Evolutionary conservation across 2,113 vertebrate genomes (phyloP), one percentile per base, ranked within the genome.

Genomic region (Sus scrofa): DNA sequence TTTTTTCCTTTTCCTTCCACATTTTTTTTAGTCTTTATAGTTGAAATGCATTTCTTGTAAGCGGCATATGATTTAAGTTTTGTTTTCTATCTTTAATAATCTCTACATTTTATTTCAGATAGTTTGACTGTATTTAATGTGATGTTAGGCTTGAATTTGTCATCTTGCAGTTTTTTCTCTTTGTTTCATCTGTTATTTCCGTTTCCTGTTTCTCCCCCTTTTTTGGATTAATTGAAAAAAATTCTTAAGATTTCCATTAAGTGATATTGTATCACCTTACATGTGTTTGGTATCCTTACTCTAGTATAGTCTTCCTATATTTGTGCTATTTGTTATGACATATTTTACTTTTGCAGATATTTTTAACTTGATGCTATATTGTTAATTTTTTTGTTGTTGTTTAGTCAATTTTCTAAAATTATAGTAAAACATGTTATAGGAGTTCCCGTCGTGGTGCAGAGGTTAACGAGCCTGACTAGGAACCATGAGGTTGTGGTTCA

Each of bases 81-180:
- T 91, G 4, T 86, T 39, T 95, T 39, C 37, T 71, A 62, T 85
- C 39, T 79, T 79, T 86, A 63, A 62, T 85, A 90, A 85, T 90
- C 37, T 52, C 34, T 50, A 27, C 70, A 30, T 84, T 84, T 77
- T 68, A 52, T 32, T 32, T 54, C 14, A 22, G 32, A 30, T 70
- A 16, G 19, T 83, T 56, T 34, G 26, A 62, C 32, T 68, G 4
- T 52, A 84, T 50, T 70, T 79, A 70, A 62, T 68, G 50, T 68
- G 54, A 39, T 54, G 15, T 91, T 54, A 71, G 26, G 26, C 27
- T 95, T 71, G n/a, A 78, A 58, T 54, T 15, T 71, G 26, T 71
- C 54, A 27, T 86, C 39, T 95, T 86, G 39, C 22, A 39, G 0
- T 79, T 63, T 78, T 32, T 92, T 90, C 26, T 89, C 19, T 30